Conservation (phyloP, 1,140 invertebrate genomes). For the Hormaphis cornu region DNA sequence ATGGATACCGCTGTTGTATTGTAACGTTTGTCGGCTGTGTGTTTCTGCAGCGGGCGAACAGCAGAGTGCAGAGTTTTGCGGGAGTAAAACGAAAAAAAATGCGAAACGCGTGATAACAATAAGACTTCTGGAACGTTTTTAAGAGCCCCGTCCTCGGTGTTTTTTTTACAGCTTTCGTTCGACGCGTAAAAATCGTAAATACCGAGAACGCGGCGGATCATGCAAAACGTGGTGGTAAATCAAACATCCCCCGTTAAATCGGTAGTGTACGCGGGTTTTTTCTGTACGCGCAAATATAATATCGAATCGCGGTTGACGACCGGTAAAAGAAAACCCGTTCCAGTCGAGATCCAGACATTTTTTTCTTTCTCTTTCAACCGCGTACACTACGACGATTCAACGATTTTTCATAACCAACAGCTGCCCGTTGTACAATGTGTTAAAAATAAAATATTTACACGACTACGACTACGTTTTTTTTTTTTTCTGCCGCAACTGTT, state of each 20-base stretch:
- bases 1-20: too few relatives aligned
- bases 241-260: background rate
- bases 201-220: background rate
- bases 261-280: background rate
- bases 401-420: background rate
- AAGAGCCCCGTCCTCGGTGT: too few relatives aligned
- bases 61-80: too few relatives aligned
- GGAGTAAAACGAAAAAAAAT: too few relatives aligned
- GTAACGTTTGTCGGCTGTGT: too few relatives aligned
- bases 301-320: background rate
- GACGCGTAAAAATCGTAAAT: background rate
- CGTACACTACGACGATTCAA: background rate
- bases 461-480: background rate
- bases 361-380: background rate
- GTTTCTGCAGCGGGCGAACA: too few relatives aligned
- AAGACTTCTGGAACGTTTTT: too few relatives aligned
- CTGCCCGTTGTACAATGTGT: background rate
- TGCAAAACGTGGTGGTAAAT: background rate
- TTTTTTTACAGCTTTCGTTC: too few relatives aligned
- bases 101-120: too few relatives aligned
- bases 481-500: too few relatives aligned
- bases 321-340: background rate
- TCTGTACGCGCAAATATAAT: background rate
- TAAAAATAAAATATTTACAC: constrained; percentile 6
- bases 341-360: background rate